Conservation (phyloP, 2,113 vertebrate genomes). For the Tragelaphus scriptus region DNA sequence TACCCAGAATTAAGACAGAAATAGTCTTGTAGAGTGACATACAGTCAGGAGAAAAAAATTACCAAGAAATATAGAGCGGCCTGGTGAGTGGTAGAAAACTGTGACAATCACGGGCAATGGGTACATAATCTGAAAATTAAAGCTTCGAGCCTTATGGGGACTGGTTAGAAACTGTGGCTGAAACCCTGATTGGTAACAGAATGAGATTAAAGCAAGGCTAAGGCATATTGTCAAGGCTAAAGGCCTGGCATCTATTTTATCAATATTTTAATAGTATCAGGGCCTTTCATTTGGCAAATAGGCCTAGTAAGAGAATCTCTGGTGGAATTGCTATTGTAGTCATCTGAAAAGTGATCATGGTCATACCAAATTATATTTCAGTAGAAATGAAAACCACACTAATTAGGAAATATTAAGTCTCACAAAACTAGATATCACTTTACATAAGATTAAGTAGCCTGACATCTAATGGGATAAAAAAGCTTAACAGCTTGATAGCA, state of each 20-base stretch:
- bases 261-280: background rate
- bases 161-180: background rate
- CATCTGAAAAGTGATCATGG: background rate
- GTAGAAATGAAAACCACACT: background rate
- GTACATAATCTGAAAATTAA: background rate
- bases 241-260: background rate
- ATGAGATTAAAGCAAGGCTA: background rate
- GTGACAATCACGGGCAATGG: background rate
- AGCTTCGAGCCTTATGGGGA: background rate
- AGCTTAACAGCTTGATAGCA: background rate
- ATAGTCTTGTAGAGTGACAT: background rate
- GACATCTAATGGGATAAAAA: background rate
- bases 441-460: background rate
- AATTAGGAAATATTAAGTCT: background rate
- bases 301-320: background rate
- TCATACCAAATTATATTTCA: background rate
- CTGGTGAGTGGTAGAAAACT: background rate
- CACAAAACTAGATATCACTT: background rate
- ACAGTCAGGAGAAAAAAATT: background rate
- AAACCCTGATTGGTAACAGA: background rate
- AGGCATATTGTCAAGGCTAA: background rate
- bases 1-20: background rate
- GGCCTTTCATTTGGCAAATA: background rate
- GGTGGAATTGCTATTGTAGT: background rate
- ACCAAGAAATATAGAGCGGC: background rate